Conservation (phyloP, 2,113 vertebrate species). For the Dicaeum eximium region DNA sequence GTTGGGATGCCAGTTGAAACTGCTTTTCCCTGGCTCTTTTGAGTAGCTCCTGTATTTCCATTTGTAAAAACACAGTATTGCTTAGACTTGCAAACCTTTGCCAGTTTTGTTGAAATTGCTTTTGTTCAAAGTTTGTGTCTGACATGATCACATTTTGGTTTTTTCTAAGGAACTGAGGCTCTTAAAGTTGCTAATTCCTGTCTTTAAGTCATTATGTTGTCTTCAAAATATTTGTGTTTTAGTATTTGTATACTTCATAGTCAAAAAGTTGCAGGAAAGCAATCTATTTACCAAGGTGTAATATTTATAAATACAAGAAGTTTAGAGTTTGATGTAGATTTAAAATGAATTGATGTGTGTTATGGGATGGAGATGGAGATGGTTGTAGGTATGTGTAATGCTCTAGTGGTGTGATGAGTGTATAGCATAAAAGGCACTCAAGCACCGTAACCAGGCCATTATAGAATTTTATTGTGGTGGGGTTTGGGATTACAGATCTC, state of each 20-base stretch:
- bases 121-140: background rate
- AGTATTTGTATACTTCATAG: background rate
- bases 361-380: background rate
- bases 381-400: background rate
- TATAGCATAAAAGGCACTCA: background rate
- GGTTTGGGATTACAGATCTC: background rate
- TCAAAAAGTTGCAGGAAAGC: background rate
- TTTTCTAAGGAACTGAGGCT: background rate
- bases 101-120: background rate
- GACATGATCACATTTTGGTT: background rate
- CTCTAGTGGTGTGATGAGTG: background rate
- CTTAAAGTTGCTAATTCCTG: background rate
- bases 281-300: background rate
- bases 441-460: background rate
- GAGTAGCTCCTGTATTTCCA: background rate
- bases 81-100: background rate
- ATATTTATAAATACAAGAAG: background rate
- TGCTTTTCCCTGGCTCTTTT: background rate
- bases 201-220: background rate
- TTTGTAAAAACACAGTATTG: background rate
- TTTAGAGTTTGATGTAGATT: background rate
- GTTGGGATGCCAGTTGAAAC: background rate
- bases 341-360: background rate
- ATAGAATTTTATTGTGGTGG: background rate
- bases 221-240: background rate